A percentile compares a stretch with the other conserved stretches of the same genome.
Evolutionary conservation across 1,140 invertebrate genomes (phyloP).

Genomic region (Fopius arisanus): DNA sequence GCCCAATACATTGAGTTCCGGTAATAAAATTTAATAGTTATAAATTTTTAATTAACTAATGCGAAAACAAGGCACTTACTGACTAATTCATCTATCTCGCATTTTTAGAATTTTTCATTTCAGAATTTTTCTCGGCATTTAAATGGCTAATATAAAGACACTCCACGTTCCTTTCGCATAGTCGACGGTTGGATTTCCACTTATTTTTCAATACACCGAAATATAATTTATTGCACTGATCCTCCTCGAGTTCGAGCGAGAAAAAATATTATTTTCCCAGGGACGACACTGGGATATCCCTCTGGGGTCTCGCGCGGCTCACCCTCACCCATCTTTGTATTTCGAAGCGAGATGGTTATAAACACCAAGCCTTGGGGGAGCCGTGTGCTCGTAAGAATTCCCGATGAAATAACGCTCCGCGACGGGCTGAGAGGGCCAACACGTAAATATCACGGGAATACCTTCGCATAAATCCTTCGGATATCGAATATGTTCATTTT

Average conservation of each 20-base stretch:
- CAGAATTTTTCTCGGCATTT: too few relatives aligned
- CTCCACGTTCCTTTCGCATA: neutral
- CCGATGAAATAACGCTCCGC: slow-evolving; percentile 20
- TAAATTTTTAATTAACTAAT: too few relatives aligned
- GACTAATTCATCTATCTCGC: too few relatives aligned
- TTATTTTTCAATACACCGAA: neutral
- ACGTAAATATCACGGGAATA: slow-evolving; percentile 25
- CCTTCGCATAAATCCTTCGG: neutral
- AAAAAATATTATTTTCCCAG: slow-evolving; percentile 3
- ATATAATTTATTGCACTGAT: neutral
- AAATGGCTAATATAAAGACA: neutral
- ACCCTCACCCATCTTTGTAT: neutral
- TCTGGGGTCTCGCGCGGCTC: slow-evolving; percentile 19
- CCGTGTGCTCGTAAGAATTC: slow-evolving; percentile 23
- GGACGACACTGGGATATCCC: neutral
- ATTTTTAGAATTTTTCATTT: too few relatives aligned
- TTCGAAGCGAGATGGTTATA: slow-evolving; percentile 24
- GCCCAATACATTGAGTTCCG: too few relatives aligned
- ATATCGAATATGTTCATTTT: slow-evolving; percentile 8
- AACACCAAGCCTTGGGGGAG: slow-evolving; percentile 27
- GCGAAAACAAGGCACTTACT: too few relatives aligned
- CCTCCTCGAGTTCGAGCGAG: neutral
- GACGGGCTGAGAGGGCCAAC: slow-evolving; percentile 8
- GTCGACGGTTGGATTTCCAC: neutral
- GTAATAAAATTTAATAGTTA: too few relatives aligned